phyloP scores from a whole-genome alignment of 2,888 invertebrate genomes.

The Helicoverpa assulta region DNA sequence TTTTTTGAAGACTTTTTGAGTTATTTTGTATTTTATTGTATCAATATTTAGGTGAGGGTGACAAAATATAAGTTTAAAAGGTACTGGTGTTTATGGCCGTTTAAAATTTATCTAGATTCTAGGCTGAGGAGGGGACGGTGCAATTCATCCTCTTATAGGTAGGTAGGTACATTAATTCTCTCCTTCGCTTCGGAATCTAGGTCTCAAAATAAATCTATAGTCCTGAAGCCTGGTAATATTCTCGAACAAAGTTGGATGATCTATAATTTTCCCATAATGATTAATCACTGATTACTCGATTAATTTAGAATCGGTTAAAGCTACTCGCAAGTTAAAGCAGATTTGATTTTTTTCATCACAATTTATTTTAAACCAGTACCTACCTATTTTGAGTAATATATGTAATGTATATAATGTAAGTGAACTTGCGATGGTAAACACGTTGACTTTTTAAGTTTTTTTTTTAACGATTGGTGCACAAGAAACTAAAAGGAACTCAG shows the following conservation, averaged over 20 bases:
- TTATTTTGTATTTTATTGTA: constrained; percentile 22
- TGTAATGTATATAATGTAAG: too few species aligned
- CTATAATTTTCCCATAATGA: too few species aligned
- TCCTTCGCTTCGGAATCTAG: not conserved
- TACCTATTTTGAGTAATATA: constrained; percentile 15
- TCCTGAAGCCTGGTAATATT: not conserved
- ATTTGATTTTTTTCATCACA: too few species aligned
- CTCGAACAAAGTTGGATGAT: too few species aligned
- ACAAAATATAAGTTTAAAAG: too few species aligned
- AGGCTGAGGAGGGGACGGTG: not conserved
- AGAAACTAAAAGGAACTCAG: not conserved
- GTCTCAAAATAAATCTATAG: not conserved
- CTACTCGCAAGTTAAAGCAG: too few species aligned
- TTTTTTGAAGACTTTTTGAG: constrained; percentile 31
- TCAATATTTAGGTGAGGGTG: constrained; percentile 10
- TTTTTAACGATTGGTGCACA: not conserved
- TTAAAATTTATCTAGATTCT: not conserved
- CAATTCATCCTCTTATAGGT: not conserved
- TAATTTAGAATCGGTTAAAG: not conserved
- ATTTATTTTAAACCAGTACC: not conserved
- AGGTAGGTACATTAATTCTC: not conserved
- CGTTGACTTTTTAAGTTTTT: constrained; percentile 6
- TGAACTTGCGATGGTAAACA: constrained; percentile 6
- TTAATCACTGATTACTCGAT: not conserved
- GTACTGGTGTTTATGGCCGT: too few species aligned